Conservation (phyloP, 2,113 vertebrate genomes). For the Cisticola juncidis region DNA sequence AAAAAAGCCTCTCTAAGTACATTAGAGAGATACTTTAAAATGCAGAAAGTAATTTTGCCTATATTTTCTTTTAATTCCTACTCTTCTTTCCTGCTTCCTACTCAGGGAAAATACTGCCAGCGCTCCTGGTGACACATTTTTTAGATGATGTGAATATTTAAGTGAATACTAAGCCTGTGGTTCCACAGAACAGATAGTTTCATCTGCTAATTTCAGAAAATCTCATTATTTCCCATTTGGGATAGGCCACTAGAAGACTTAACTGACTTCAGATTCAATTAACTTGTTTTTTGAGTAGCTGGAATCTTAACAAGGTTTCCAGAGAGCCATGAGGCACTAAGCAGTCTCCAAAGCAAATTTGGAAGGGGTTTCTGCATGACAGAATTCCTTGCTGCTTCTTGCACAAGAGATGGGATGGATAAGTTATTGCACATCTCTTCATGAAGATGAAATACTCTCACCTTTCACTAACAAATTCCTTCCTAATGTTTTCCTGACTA, state of each 20-base stretch:
- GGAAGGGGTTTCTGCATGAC: background rate
- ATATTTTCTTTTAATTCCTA: background rate
- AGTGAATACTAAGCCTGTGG: background rate
- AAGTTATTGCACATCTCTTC: background rate
- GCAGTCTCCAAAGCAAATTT: background rate
- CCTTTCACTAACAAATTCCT: background rate
- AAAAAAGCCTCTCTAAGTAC: background rate
- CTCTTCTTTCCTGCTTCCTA: background rate
- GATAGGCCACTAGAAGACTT: background rate
- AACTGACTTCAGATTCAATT: slow-evolving; percentile 28
- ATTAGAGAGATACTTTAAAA: background rate
- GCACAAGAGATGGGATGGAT: background rate
- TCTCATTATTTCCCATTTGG: slow-evolving; percentile 13
- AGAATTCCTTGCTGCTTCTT: background rate
- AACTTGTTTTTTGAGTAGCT: slow-evolving; percentile 27
- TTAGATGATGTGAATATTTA: background rate
- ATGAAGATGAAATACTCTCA: background rate
- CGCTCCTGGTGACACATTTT: background rate
- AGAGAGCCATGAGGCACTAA: background rate
- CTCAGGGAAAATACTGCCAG: background rate
- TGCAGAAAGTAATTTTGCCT: background rate
- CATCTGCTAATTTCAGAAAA: background rate
- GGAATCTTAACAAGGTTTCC: slow-evolving; percentile 13
- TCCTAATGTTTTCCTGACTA: background rate
- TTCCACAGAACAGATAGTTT: background rate